A percentile compares a stretch with the other conserved stretches of the same genome.
Evolutionary conservation across 2,113 vertebrate species (phyloP).

Genomic region (Otis tarda): DNA sequence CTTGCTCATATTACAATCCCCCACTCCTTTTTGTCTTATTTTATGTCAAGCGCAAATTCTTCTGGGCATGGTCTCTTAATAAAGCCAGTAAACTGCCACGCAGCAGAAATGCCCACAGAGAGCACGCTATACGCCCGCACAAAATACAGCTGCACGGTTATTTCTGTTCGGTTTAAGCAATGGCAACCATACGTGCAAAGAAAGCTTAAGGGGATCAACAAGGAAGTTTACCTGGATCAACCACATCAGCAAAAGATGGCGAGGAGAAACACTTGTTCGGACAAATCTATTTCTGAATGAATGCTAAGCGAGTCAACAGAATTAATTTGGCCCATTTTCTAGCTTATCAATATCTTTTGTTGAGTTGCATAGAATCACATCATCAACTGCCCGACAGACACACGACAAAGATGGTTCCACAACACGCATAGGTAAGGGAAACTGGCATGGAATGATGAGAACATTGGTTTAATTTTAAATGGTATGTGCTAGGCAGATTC

Average conservation of each 20-base stretch:
- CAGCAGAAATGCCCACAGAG: not conserved
- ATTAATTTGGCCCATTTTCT: not conserved
- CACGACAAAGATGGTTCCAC: not conserved
- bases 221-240: not conserved
- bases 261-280: not conserved
- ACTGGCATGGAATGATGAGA: not conserved
- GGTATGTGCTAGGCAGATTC: not conserved
- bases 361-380: not conserved
- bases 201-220: not conserved
- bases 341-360: not conserved
- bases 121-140: not conserved
- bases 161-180: not conserved
- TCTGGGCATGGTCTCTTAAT: not conserved
- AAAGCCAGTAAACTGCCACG: not conserved
- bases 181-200: not conserved
- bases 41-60: accelerated
- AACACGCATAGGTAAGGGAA: not conserved
- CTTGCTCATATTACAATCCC: not conserved
- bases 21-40: not conserved
- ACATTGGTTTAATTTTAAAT: not conserved
- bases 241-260: not conserved
- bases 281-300: not conserved
- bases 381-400: not conserved
- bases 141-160: not conserved
- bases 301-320: not conserved